phyloP scores from a whole-genome alignment of 2,888 invertebrate genomes.

The Atrina japonica region DNA sequence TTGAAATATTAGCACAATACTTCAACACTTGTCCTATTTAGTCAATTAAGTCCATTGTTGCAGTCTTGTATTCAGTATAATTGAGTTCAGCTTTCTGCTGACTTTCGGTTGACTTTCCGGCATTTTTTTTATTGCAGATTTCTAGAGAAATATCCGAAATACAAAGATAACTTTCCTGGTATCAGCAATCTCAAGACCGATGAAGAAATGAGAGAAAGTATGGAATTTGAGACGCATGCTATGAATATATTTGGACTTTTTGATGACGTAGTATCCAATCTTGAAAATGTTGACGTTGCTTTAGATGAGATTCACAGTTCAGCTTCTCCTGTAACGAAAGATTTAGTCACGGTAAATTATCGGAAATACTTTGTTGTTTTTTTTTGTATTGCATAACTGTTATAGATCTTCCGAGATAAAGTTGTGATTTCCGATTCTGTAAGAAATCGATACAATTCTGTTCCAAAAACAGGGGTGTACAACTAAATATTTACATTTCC shows the following conservation, averaged over 20 bases:
- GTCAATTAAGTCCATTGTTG: too few relatives aligned
- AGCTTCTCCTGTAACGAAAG: constrained; percentile 14
- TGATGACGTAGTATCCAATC: constrained; percentile 67
- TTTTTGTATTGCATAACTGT: background rate
- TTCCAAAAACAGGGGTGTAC: too few relatives aligned
- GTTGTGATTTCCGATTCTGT: too few relatives aligned
- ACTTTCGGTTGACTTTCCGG: too few relatives aligned
- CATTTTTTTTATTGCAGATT: constrained; percentile 53
- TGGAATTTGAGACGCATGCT: constrained; percentile 65
- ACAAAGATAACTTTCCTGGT: constrained; percentile 56
- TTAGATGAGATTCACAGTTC: constrained; percentile 49
- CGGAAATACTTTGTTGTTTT: background rate
- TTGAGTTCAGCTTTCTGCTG: too few relatives aligned
- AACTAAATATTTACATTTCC: too few relatives aligned
- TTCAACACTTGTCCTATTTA: too few relatives aligned
- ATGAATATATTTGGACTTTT: constrained; percentile 66
- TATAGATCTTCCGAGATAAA: too few relatives aligned
- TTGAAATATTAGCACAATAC: too few relatives aligned
- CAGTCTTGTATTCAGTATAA: too few relatives aligned
- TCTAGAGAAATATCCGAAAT: constrained; percentile 56
- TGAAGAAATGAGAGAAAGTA: constrained; percentile 59
- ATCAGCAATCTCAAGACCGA: constrained; percentile 59
- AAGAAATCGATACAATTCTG: too few relatives aligned
- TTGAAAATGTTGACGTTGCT: constrained; percentile 66
- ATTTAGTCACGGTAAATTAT: constrained; percentile 16